Percentiles rank a stretch among this genome's conserved stretches.
Conservation (phyloP, 1,140 invertebrate genomes). For the Delia radicum region DNA sequence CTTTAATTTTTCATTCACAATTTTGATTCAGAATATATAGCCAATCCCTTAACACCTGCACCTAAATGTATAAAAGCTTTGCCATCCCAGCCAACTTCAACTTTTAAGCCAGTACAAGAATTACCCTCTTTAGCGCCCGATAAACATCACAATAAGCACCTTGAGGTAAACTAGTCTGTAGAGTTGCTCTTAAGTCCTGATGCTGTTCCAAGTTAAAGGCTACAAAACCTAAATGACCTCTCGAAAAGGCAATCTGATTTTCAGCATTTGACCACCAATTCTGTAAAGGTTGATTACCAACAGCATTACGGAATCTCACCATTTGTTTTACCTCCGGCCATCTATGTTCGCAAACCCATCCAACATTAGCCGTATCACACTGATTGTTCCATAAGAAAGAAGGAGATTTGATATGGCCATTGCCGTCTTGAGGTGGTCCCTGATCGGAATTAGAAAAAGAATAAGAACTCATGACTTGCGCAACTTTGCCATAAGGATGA, state of each 20-base stretch:
- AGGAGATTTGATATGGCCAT: constrained; percentile 63
- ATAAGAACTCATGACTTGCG: constrained; percentile 79
- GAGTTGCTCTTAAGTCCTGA: constrained; percentile 59
- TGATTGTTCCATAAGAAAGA: constrained; percentile 65
- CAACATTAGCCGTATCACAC: constrained; percentile 63
- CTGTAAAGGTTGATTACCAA: constrained; percentile 58
- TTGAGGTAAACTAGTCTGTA: constrained; percentile 67
- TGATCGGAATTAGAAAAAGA: constrained; percentile 60
- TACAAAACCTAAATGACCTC: constrained; percentile 69
- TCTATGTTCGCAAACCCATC: constrained; percentile 89
- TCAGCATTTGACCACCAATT: constrained; percentile 75
- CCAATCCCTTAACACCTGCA: background rate
- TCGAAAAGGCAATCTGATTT: constrained; percentile 76
- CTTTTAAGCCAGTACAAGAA: background rate
- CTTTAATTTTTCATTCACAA: no score
- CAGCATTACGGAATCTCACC: constrained; percentile 73
- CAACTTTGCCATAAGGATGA: constrained; percentile 71
- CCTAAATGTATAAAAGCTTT: background rate
- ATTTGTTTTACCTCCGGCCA: constrained; percentile 82
- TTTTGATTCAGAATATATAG: background rate
- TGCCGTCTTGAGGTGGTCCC: constrained; percentile 67
- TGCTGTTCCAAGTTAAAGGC: constrained; percentile 67
- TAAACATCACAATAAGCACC: constrained; percentile 80
- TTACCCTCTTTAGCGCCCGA: background rate
- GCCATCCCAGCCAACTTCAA: background rate